Evolutionary conservation across 2,797 vertebrate genomes (phyloP).

Genomic region (Spinus pinus): DNA sequence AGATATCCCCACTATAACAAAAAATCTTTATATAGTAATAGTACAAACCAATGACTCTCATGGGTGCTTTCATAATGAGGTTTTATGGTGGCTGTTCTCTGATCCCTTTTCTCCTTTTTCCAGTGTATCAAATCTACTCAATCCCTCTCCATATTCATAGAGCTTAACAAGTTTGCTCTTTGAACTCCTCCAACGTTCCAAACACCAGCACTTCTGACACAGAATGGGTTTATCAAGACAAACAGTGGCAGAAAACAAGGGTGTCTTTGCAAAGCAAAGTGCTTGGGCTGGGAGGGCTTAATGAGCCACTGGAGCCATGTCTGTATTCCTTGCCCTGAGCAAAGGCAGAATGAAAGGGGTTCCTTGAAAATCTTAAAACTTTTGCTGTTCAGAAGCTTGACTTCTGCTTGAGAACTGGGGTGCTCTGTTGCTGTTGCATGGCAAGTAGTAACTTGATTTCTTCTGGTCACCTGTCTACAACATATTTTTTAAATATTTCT

Average conservation of each 20-base stretch:
- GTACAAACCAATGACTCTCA: conserved; percentile 3
- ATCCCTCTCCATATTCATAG: background rate
- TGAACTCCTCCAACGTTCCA: background rate
- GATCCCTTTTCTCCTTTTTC: background rate
- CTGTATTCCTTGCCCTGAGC: background rate
- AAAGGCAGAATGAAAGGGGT: background rate
- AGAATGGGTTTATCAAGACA: background rate
- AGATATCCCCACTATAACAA: conserved; percentile 19
- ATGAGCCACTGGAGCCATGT: background rate
- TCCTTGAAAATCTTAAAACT: background rate
- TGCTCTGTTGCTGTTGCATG: background rate
- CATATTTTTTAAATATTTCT: background rate
- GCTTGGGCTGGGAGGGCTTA: background rate
- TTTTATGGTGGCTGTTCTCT: conserved; percentile 28
- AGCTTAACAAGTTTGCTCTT: background rate
- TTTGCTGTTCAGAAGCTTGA: background rate
- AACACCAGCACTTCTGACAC: background rate
- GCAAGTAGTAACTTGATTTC: background rate
- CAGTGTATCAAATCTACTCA: background rate
- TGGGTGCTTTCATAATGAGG: conserved; percentile 17
- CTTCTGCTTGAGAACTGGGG: background rate
- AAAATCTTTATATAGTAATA: conserved; percentile 37
- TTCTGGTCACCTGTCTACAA: background rate
- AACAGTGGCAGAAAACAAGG: background rate
- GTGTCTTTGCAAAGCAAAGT: background rate